Conservation (phyloP, 2,113 vertebrate genomes). For the Prinia subflava region DNA sequence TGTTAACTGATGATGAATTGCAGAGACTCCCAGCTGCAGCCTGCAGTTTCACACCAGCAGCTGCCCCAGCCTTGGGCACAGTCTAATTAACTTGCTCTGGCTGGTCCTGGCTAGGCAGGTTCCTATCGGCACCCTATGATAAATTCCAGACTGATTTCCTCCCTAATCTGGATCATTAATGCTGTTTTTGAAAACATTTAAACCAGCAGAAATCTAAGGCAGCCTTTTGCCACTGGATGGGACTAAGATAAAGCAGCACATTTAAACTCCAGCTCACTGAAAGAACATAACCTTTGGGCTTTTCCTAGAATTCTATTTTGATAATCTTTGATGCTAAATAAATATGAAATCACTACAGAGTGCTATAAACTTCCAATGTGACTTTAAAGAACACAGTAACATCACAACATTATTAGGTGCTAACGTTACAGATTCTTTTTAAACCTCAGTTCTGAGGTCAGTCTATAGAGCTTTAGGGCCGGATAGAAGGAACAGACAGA, state of each 20-base stretch:
- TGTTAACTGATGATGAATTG: neutral
- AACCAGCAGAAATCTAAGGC: neutral
- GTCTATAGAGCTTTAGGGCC: neutral
- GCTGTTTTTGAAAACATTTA: neutral
- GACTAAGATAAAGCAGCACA: neutral
- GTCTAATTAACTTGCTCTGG: neutral
- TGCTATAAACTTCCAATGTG: neutral
- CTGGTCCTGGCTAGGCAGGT: neutral
- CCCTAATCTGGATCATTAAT: neutral
- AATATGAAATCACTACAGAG: neutral
- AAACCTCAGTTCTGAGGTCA: neutral
- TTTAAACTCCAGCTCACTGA: neutral
- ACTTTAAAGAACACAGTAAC: neutral
- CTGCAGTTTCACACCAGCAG: neutral
- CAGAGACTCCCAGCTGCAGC: neutral
- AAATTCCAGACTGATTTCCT: neutral
- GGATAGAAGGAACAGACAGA: neutral
- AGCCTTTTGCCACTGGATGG: neutral
- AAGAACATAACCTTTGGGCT: neutral
- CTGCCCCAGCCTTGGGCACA: neutral
- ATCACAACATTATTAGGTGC: neutral
- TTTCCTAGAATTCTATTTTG: neutral
- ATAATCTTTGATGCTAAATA: slow-evolving; percentile 18
- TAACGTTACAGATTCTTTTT: neutral
- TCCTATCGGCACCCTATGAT: neutral